Evolutionary conservation across 2,113 vertebrate species (phyloP), one percentile per base, ranked within the genome.

Genomic region (Lasiurus cinereus): DNA sequence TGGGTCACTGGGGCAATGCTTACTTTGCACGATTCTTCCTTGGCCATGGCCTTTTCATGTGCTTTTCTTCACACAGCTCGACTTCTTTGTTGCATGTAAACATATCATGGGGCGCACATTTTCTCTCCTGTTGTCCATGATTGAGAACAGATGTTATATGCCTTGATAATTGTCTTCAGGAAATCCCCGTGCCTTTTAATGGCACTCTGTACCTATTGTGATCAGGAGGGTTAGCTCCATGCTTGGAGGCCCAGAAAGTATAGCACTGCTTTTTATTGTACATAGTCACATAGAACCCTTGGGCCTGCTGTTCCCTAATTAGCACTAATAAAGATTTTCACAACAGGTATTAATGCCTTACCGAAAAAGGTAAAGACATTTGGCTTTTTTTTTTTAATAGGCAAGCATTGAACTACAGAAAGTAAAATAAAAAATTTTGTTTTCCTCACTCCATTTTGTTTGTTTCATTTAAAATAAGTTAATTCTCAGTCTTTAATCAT

Each of bases 301-400:
- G 9, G 15, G 50, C 95, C 94, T 93, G 95, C 94, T 96, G 95
- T 50, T 97, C 50, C 10, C 29, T 56, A 97, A 96, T 96, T 96
- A 97, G 88, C 72, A 66, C 10, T 72, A 39, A 90, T 93, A 93
- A 97, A 95, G 87, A 54, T 15, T 97, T 94, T 92, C 96, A 90
- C 95, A 90, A 92, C 96, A 96, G 97, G 97, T 96, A 96, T 86
- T 97, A 97, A 97, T 93, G 54, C 83, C 46, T 84, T 94, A 8
- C 66, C 93, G 86, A 96, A 96, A 96, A 54, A 90, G 77, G 62
- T 77, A 77, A 94, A 91, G 64, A 66, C 48, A 95, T 96, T 94
- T 83, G 93, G n/a, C 33, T 86, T 95, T 96, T 92, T n/a, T 56
- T 93, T 66, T 73, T 50, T 50, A 79, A 36, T 70, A 66, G 43